These are phyloP conservation scores for Conops quadrifasciatus DNA, from an alignment of 2,888 invertebrate genomes.

Conservation along the genomic window DNA sequence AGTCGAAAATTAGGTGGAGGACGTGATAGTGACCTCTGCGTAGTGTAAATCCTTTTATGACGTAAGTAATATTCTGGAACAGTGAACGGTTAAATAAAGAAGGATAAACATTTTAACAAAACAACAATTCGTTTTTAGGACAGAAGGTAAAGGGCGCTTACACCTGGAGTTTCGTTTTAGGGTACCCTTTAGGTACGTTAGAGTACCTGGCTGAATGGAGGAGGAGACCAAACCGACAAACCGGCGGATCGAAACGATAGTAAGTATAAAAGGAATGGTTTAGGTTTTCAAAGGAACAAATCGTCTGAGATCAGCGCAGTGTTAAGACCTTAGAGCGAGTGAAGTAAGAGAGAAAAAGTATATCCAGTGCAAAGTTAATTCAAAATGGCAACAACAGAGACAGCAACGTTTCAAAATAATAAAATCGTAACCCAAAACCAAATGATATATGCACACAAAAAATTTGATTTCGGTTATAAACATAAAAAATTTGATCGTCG, in stretches of 20 bases:
- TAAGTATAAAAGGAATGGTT: background rate
- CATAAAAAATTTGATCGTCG: conserved; percentile 39
- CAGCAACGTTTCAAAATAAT: background rate
- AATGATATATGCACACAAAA: conserved; percentile 37
- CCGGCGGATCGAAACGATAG: too few relatives aligned
- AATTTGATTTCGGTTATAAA: conserved; percentile 39
- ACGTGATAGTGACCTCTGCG: too few relatives aligned
- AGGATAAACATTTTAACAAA: too few relatives aligned
- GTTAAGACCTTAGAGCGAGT: background rate
- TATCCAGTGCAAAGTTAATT: background rate
- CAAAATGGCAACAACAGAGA: conserved; percentile 32
- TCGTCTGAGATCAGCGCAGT: background rate
- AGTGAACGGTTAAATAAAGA: too few relatives aligned
- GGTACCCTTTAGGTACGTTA: background rate
- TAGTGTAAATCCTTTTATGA: too few relatives aligned
- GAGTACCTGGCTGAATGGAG: background rate
- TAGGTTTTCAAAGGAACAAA: background rate
- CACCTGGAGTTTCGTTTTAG: too few relatives aligned
- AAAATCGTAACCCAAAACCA: too few relatives aligned
- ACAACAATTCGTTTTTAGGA: too few relatives aligned
- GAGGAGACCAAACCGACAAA: too few relatives aligned
- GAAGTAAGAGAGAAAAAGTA: background rate
- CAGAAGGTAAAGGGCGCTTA: too few relatives aligned
- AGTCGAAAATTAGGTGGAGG: too few relatives aligned
- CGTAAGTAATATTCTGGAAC: too few relatives aligned